These are phyloP conservation scores for Exaiptasia diaphana DNA, from an alignment of 64 coral and sea anemone species.

Conservation along the genomic window DNA sequence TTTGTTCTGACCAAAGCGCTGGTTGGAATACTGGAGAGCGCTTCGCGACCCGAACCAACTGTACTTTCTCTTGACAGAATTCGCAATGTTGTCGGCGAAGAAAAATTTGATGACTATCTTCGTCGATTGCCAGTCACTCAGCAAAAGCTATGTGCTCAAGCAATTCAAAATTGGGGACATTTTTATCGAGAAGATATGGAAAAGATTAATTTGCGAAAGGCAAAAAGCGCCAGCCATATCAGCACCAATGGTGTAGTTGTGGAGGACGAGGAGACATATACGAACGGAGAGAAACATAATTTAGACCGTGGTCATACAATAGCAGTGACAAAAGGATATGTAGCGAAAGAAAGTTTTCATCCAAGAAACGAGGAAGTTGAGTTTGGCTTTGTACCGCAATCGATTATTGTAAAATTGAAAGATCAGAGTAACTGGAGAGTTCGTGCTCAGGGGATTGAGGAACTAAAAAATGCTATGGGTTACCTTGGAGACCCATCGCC, in stretches of 20 bases:
- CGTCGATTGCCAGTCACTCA: slow-evolving; percentile 59
- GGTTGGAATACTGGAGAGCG: slow-evolving; percentile 68
- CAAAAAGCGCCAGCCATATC: slow-evolving; percentile 81
- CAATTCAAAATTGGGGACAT: slow-evolving; percentile 57
- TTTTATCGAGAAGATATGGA: slow-evolving; percentile 56
- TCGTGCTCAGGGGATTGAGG: slow-evolving; percentile 87
- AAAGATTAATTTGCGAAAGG: slow-evolving; percentile 61
- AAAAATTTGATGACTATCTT: slow-evolving; percentile 78
- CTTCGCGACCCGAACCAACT: slow-evolving; percentile 73
- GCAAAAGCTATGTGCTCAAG: slow-evolving; percentile 61
- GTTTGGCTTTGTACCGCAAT: slow-evolving; percentile 76
- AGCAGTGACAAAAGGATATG: slow-evolving; percentile 49
- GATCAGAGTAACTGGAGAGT: slow-evolving; percentile 93
- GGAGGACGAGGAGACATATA: slow-evolving; percentile 3
- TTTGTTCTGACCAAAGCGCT: slow-evolving; percentile 92
- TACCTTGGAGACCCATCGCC: slow-evolving; percentile 54
- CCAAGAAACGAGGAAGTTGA: slow-evolving; percentile 48
- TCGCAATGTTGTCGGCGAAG: slow-evolving; percentile 82
- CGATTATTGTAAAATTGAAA: slow-evolving; percentile 68
- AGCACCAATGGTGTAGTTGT: slow-evolving; percentile 69
- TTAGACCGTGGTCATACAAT: slow-evolving; percentile 84
- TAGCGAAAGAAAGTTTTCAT: slow-evolving; percentile 31
- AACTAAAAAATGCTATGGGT: slow-evolving; percentile 77
- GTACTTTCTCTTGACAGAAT: slow-evolving; percentile 95
- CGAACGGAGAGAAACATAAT: slow-evolving; percentile 35